phyloP scores from a whole-genome alignment of 2,888 invertebrate species.

The Drosophila putrida region DNA sequence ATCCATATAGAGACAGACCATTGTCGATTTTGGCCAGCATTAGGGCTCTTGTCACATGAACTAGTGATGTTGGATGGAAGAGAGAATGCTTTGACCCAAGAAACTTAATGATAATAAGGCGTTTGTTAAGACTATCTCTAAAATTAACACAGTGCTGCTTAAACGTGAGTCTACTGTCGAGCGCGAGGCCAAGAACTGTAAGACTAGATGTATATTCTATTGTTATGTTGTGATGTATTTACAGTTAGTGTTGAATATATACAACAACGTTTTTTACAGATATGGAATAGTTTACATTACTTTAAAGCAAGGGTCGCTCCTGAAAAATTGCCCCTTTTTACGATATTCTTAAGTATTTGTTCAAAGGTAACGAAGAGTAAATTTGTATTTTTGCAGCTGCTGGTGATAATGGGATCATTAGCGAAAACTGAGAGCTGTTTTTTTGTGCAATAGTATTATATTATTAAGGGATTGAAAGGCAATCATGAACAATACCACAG shows the following conservation, averaged over 20 bases:
- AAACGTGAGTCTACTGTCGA: background rate
- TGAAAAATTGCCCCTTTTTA: slow-evolving; percentile 12
- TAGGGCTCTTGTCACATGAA: slow-evolving; percentile 25
- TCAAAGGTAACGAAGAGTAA: slow-evolving; percentile 9
- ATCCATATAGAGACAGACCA: slow-evolving; percentile 27
- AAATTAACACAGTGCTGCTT: slow-evolving; percentile 34
- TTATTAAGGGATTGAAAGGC: background rate
- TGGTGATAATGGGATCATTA: background rate
- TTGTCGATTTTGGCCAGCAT: slow-evolving; percentile 39
- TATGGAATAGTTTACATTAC: slow-evolving; percentile 29
- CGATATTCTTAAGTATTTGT: slow-evolving; percentile 12
- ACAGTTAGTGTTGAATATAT: slow-evolving; percentile 13
- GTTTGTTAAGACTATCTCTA: slow-evolving; percentile 23
- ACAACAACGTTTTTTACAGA: slow-evolving; percentile 28
- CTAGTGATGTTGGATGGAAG: slow-evolving; percentile 17
- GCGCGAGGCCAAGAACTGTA: too few relatives aligned
- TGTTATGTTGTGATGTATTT: too few relatives aligned
- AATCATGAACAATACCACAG: background rate
- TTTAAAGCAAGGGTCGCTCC: slow-evolving; percentile 26
- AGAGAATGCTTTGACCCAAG: slow-evolving; percentile 22
- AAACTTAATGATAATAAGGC: slow-evolving; percentile 41
- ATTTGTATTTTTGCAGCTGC: slow-evolving; percentile 22
- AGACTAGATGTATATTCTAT: too few relatives aligned
- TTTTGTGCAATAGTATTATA: too few relatives aligned
- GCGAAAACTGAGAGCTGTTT: too few relatives aligned